Evolutionary conservation across 2,797 vertebrate genomes (phyloP).

Genomic region (Champsocephalus esox): DNA sequence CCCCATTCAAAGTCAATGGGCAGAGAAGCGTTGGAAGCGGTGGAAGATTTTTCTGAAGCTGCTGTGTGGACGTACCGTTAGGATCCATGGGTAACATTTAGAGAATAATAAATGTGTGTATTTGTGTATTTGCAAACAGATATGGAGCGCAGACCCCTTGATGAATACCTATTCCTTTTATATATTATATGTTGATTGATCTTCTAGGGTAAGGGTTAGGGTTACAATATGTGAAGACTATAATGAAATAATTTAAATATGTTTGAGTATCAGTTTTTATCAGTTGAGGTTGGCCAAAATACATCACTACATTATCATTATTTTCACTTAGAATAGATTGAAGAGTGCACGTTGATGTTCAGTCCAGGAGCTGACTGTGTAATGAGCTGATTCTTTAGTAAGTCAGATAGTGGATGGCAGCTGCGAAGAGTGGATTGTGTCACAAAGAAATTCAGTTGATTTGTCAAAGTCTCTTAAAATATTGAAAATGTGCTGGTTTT

Average conservation of each 20-base stretch:
- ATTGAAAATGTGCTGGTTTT: not conserved
- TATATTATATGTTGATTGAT: not conserved
- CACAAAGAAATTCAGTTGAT: not conserved
- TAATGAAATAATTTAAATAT: no score
- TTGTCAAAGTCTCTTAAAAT: not conserved
- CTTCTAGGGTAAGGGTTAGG: not conserved
- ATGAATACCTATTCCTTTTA: no score
- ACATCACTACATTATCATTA: not conserved
- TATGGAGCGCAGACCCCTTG: no score
- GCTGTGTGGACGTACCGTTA: no score
- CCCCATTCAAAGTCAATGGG: no score
- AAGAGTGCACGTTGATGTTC: no score
- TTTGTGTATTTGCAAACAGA: no score
- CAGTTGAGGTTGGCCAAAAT: not conserved
- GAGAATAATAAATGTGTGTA: no score
- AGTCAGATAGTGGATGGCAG: not conserved
- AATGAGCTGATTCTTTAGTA: not conserved
- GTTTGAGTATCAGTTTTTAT: not conserved
- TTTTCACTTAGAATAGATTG: not conserved
- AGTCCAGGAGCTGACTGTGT: not conserved
- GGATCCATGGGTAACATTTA: no score
- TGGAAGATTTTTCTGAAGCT: no score
- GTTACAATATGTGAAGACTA: not conserved
- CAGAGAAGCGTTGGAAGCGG: no score
- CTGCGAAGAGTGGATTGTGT: not conserved